Conservation (phyloP, 1,140 invertebrate species). For the Drosophila punjabiensis region DNA sequence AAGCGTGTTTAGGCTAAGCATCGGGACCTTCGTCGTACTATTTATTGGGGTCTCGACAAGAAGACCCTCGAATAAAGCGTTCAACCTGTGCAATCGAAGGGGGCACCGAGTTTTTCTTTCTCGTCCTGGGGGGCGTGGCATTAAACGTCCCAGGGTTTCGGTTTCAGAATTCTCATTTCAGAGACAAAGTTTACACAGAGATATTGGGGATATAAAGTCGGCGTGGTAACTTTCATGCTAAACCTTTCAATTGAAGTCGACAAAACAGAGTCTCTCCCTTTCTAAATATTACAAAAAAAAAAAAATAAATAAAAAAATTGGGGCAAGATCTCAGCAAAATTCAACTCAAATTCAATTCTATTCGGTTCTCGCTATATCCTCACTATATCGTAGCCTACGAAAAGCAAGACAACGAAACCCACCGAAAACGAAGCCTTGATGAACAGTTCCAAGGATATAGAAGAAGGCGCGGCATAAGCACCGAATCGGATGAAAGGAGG, state of each 20-base stretch:
- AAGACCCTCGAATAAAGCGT: conserved; percentile 27
- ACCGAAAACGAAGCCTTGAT: not conserved
- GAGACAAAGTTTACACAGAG: not conserved
- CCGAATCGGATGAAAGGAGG: too few species aligned
- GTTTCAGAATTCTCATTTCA: not conserved
- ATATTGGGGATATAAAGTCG: conserved; percentile 16
- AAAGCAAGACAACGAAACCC: not conserved
- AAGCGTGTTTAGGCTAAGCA: conserved; percentile 38
- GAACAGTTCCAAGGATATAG: not conserved
- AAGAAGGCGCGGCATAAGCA: not conserved
- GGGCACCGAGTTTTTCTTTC: not conserved
- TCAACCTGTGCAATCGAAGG: conserved; percentile 37
- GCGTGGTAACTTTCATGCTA: conserved; percentile 8
- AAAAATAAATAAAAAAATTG: not conserved
- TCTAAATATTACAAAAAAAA: not conserved
- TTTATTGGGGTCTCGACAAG: conserved; percentile 25
- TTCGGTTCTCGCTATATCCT: conserved; percentile 21
- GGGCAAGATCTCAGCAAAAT: conserved; percentile 49
- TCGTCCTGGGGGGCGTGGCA: not conserved
- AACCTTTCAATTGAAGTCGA: conserved; percentile 4
- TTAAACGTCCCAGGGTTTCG: not conserved
- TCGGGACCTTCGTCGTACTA: conserved; percentile 31
- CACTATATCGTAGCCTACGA: not conserved
- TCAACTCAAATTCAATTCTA: conserved; percentile 5
- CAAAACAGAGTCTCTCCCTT: conserved; percentile 5